Evolutionary conservation across 1,140 invertebrate genomes (phyloP), one percentile per base, ranked within the genome.

Genomic region (Augochlora pura): DNA sequence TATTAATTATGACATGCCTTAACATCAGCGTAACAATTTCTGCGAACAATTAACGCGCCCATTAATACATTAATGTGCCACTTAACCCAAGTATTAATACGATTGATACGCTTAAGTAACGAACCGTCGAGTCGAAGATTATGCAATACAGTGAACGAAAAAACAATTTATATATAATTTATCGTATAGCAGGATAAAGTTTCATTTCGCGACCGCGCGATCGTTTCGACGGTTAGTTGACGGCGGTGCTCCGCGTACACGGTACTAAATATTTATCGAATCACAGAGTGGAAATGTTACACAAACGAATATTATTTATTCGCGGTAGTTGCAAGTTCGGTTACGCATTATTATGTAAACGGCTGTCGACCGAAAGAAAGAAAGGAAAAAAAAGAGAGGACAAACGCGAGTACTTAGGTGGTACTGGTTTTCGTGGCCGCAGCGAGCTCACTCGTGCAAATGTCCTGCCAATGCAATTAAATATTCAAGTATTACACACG

Each of bases 381-480:
- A n/a, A n/a, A n/a, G n/a, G n/a, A n/a, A n/a, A n/a, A 16, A 21
- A 5, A 39, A 49, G n/a, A 39, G n/a, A 14, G 14, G 49, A 59
- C n/a, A 32, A 67, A 60, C 21, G 52, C 52, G 21, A 59, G 62
- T 74, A 74, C 66, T 66, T 77, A 69, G 1, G 6, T 32, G 67
- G 49, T 72, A 82, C 84, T 38, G 63, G 83, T 85, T 85, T 86
- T 70, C 83, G 83, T 80, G 76, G 76, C 46, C 73, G 54, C 69
- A 83, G 77, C 59, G 73, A 80, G 78, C 73, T 77, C 82, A 86
- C 77, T 79, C 72, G 87, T 88, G 90, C 88, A 89, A n/a, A 91
- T 90, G 88, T 89, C 85, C 88, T 88, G 86, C 86, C 86, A 91
- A 91, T 91, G 90, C 90, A 91, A 91, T 91, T 85, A 75, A n/a